Conservation (phyloP, 1,140 invertebrate species). For the Drosophila funebris region DNA sequence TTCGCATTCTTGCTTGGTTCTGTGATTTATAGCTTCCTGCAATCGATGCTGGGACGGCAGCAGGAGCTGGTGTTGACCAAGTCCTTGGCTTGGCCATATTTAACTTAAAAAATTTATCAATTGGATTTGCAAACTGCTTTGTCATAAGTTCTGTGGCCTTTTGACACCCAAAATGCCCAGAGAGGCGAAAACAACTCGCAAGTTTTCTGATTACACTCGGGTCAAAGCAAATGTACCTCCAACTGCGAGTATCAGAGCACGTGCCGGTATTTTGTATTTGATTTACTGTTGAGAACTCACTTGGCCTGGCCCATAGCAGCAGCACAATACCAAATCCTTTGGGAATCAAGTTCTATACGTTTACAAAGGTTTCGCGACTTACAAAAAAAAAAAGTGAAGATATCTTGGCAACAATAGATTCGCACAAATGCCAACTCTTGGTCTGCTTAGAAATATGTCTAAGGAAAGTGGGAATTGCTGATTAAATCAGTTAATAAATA, state of each 20-base stretch:
- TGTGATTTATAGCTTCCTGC: constrained; percentile 66
- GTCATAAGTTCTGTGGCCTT: constrained; percentile 68
- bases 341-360: too few species aligned
- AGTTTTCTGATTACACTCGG: constrained; percentile 49
- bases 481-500: too few species aligned
- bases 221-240: constrained; percentile 16
- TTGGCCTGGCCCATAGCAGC: constrained; percentile 22
- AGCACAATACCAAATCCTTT: background rate
- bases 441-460: too few species aligned
- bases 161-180: constrained; percentile 31
- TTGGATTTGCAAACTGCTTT: constrained; percentile 75
- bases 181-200: constrained; percentile 23
- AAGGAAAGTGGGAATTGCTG: too few species aligned
- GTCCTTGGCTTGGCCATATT: constrained; percentile 49
- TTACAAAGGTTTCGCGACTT: too few species aligned
- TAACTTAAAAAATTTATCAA: constrained; percentile 75
- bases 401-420: too few species aligned
- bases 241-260: constrained; percentile 38
- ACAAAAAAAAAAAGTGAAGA: too few species aligned
- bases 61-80: constrained; percentile 1
- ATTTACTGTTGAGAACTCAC: constrained; percentile 64
- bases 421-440: too few species aligned
- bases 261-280: constrained; percentile 76
- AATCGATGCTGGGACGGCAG: constrained; percentile 52
- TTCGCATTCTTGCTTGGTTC: constrained; percentile 8